Conservation (phyloP, 2,113 vertebrate species). For the Leuciscus idus region DNA sequence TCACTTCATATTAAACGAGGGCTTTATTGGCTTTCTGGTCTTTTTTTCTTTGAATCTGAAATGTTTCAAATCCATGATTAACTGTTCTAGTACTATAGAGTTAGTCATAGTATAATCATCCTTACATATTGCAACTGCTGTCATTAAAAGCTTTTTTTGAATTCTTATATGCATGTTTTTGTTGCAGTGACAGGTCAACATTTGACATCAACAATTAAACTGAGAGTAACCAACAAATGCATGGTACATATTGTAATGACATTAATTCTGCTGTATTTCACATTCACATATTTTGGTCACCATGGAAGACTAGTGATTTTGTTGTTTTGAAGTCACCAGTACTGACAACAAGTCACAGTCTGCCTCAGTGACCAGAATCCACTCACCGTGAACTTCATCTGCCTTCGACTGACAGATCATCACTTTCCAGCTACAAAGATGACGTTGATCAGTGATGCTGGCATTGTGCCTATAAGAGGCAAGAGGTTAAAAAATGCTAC, state of each 20-base stretch:
- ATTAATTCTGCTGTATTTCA: background rate
- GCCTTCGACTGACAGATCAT: background rate
- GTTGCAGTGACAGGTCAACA: background rate
- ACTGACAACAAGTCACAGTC: slow-evolving; percentile 72
- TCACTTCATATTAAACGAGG: slow-evolving; percentile 44
- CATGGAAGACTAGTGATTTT: slow-evolving; percentile 75
- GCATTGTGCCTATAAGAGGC: background rate
- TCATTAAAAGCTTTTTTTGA: background rate
- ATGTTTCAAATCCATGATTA: background rate
- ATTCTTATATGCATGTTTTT: background rate
- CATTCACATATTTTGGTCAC: slow-evolving; percentile 52
- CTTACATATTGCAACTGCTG: background rate
- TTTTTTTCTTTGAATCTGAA: slow-evolving; percentile 20
- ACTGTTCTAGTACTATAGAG: background rate
- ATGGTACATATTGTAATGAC: background rate
- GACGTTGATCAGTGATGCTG: background rate
- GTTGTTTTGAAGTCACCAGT: slow-evolving; percentile 64
- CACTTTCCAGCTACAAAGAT: background rate
- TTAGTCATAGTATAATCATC: background rate
- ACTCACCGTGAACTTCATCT: background rate
- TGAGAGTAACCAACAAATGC: background rate
- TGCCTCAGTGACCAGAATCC: slow-evolving; percentile 64
- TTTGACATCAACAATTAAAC: background rate
- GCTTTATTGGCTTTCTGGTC: slow-evolving; percentile 26
- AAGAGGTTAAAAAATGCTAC: background rate